Evolutionary conservation across 1,140 invertebrate genomes (phyloP).

Genomic region (Heterodera schachtii): DNA sequence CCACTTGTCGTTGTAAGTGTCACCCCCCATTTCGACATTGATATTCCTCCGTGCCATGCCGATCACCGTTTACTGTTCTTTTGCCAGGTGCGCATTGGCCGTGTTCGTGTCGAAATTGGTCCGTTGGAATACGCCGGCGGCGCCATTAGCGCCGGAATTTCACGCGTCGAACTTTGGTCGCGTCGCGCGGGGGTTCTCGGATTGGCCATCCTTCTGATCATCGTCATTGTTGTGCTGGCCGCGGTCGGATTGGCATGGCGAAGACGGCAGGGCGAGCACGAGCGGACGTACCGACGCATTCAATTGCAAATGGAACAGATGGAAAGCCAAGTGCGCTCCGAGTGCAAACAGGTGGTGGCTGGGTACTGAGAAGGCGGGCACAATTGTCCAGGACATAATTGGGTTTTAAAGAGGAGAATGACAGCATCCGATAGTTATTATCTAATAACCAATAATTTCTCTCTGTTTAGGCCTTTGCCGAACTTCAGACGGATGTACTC

Average conservation of each 20-base stretch:
- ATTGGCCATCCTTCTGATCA: constrained; percentile 66
- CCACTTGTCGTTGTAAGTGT: constrained; percentile 77
- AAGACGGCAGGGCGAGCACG: constrained; percentile 48
- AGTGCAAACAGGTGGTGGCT: constrained; percentile 73
- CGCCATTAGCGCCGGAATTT: constrained; percentile 68
- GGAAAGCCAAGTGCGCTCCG: constrained; percentile 93
- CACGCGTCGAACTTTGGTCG: constrained; percentile 18
- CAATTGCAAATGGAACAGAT: constrained; percentile 99
- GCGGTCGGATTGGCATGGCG: constrained; percentile 46
- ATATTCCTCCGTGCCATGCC: neutral
- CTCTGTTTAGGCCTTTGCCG: constrained; percentile 81
- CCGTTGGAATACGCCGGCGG: constrained; percentile 76
- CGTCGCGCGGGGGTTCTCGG: neutral
- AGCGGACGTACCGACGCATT: constrained; percentile 72
- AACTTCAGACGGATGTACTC: constrained; percentile 99
- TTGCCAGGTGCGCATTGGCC: constrained; percentile 75
- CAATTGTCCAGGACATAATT: no score
- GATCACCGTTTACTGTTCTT: neutral
- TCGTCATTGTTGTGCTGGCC: constrained; percentile 28
- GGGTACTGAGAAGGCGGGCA: neutral
- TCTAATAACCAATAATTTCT: neutral
- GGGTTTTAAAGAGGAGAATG: no score
- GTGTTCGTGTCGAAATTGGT: constrained; percentile 80
- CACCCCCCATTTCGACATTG: neutral
- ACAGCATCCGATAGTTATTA: no score